These are phyloP conservation scores for Ciconia maguari DNA, from an alignment of 2,113 vertebrate genomes.

Conservation along the genomic window DNA sequence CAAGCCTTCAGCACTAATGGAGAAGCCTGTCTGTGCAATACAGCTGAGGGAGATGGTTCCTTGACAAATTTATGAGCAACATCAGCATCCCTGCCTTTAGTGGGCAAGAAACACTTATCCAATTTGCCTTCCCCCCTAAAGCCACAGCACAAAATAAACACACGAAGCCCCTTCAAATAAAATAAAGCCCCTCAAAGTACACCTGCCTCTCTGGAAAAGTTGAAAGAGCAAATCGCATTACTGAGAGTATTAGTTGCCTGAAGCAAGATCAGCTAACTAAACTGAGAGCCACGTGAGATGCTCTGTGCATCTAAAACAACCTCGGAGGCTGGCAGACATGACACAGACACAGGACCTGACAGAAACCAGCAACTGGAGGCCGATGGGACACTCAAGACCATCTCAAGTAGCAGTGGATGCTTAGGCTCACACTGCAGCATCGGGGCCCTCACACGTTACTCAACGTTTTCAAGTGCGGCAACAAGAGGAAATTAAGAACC, in stretches of 20 bases:
- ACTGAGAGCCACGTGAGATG: background rate
- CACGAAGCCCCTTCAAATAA: background rate
- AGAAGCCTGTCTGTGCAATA: background rate
- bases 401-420: background rate
- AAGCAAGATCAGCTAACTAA: background rate
- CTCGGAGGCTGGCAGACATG: background rate
- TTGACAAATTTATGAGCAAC: background rate
- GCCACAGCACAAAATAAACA: background rate
- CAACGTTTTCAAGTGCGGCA: background rate
- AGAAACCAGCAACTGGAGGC: background rate
- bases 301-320: background rate
- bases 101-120: background rate
- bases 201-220: background rate
- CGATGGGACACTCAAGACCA: background rate
- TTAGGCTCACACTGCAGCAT: background rate
- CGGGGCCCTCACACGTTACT: background rate
- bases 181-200: background rate
- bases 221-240: background rate
- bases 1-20: background rate
- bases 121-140: background rate
- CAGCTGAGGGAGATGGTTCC: background rate
- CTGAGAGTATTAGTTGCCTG: background rate
- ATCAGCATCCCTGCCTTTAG: background rate
- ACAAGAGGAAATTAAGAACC: background rate
- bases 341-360: background rate